Percentiles rank a stretch among this genome's conserved stretches.
Conservation (phyloP, 2,113 vertebrate genomes). For the Petromus typicus region DNA sequence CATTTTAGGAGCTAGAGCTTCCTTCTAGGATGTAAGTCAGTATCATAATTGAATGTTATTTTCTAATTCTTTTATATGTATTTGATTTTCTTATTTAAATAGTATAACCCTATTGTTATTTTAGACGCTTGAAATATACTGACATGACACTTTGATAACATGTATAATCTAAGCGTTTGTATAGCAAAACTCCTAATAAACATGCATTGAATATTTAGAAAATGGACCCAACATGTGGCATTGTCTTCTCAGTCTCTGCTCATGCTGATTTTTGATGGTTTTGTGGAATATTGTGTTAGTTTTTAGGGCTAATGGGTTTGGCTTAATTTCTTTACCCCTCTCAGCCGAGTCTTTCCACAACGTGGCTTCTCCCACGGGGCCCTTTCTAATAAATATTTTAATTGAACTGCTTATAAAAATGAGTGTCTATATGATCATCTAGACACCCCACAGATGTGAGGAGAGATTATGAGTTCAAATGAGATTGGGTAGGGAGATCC, state of each 20-base stretch:
- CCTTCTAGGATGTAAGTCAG: not conserved
- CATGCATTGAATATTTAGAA: slow-evolving; percentile 66
- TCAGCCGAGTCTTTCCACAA: slow-evolving; percentile 77
- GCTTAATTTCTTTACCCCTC: slow-evolving; percentile 83
- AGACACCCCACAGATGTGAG: slow-evolving; percentile 71
- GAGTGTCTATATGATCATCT: slow-evolving; percentile 77
- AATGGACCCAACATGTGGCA: slow-evolving; percentile 75
- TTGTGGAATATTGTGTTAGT: slow-evolving; percentile 74
- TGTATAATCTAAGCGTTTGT: slow-evolving; percentile 25
- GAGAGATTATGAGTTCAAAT: slow-evolving; percentile 73
- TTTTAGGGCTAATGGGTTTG: slow-evolving; percentile 79
- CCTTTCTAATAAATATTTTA: slow-evolving; percentile 80
- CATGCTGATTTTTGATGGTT: slow-evolving; percentile 81
- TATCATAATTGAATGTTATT: not conserved
- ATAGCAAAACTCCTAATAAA: slow-evolving; percentile 58
- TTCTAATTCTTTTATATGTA: not conserved
- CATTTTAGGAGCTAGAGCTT: not conserved
- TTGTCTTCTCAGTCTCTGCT: slow-evolving; percentile 68
- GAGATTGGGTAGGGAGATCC: slow-evolving; percentile 47
- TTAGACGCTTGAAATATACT: slow-evolving; percentile 45
- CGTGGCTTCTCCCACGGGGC: slow-evolving; percentile 76
- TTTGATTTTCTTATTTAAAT: not conserved
- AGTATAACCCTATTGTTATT: not conserved
- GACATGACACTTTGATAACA: not conserved
- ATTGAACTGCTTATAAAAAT: slow-evolving; percentile 82